phyloP scores from a whole-genome alignment of 2,888 invertebrate species.

The Zeuzera pyrina region DNA sequence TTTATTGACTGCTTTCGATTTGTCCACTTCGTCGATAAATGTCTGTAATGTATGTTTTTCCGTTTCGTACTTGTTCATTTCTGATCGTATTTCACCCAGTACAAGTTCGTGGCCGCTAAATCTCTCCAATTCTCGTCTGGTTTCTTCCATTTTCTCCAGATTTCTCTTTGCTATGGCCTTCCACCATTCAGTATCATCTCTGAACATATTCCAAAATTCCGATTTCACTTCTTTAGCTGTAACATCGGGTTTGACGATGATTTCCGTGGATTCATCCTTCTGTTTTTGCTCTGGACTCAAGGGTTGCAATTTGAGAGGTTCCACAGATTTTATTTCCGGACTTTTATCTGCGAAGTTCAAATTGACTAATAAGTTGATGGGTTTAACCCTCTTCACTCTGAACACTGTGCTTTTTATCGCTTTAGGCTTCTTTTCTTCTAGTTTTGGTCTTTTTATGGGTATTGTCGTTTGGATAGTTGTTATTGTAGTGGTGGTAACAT shows the following conservation, averaged over 20 bases:
- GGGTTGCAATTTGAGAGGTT: conserved; percentile 3
- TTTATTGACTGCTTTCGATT: conserved; percentile 46
- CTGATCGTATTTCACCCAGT: conserved; percentile 47
- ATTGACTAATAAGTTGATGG: conserved; percentile 35
- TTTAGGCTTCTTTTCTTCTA: conserved; percentile 13
- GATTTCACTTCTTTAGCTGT: conserved; percentile 30
- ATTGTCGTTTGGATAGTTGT: conserved; percentile 19
- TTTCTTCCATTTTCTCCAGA: conserved; percentile 61
- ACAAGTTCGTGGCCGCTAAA: conserved; percentile 62
- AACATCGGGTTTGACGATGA: conserved; percentile 32
- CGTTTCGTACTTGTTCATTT: conserved; percentile 44
- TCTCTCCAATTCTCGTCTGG: conserved; percentile 52
- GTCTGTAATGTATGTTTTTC: conserved; percentile 50
- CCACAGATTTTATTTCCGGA: conserved; percentile 1
- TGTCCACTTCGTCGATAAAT: conserved; percentile 60
- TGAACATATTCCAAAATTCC: conserved; percentile 61
- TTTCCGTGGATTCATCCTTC: conserved; percentile 35
- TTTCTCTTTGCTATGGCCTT: conserved; percentile 60
- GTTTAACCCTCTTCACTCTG: conserved; percentile 51
- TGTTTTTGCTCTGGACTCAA: conserved; percentile 28
- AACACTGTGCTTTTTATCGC: conserved; percentile 53
- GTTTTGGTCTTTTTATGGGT: conserved; percentile 17
- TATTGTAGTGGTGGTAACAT: conserved; percentile 26
- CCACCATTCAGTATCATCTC: conserved; percentile 66
- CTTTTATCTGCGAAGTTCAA: conserved; percentile 22